These are phyloP conservation scores for Caenorhabditis wallacei DNA, from an alignment of 2,888 invertebrate genomes.

Conservation along the genomic window DNA sequence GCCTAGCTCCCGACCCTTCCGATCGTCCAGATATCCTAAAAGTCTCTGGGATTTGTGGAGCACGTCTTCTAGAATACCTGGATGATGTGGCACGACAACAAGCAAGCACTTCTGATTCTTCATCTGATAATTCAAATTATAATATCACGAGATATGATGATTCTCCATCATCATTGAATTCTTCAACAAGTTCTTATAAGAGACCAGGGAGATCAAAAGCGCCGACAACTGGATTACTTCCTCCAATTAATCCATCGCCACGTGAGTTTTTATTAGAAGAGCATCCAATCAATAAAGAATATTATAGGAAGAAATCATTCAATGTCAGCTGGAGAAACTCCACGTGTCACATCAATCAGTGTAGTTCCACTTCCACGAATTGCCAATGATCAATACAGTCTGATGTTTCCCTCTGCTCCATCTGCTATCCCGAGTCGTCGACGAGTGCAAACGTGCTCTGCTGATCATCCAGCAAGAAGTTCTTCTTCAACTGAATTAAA, in stretches of 20 bases:
- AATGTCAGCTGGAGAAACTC: slow-evolving; percentile 62
- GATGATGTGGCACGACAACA: slow-evolving; percentile 62
- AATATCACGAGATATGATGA: slow-evolving; percentile 26
- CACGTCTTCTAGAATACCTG: slow-evolving; percentile 54
- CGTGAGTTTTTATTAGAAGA: slow-evolving; percentile 22
- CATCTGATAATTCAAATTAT: slow-evolving; percentile 27
- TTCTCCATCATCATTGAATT: slow-evolving; percentile 49
- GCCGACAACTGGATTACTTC: slow-evolving; percentile 13
- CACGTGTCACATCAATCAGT: slow-evolving; percentile 21
- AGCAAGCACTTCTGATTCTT: slow-evolving; percentile 38
- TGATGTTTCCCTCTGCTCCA: slow-evolving; percentile 38
- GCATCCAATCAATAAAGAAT: neutral
- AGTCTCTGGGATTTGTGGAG: slow-evolving; percentile 50
- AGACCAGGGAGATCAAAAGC: slow-evolving; percentile 41
- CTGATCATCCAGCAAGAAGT: slow-evolving; percentile 55
- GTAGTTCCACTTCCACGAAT: slow-evolving; percentile 42
- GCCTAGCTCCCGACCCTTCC: slow-evolving; percentile 60
- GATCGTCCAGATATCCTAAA: slow-evolving; percentile 50
- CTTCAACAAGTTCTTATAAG: slow-evolving; percentile 54
- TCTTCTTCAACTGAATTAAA: slow-evolving; percentile 60
- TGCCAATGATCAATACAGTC: slow-evolving; percentile 13
- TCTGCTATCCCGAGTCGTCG: slow-evolving; percentile 48
- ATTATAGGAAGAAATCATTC: slow-evolving; percentile 56
- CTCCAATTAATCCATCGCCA: slow-evolving; percentile 53
- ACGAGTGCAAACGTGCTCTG: slow-evolving; percentile 60